phyloP scores from a whole-genome alignment of 2,888 invertebrate species.

The Thera obeliscata region DNA sequence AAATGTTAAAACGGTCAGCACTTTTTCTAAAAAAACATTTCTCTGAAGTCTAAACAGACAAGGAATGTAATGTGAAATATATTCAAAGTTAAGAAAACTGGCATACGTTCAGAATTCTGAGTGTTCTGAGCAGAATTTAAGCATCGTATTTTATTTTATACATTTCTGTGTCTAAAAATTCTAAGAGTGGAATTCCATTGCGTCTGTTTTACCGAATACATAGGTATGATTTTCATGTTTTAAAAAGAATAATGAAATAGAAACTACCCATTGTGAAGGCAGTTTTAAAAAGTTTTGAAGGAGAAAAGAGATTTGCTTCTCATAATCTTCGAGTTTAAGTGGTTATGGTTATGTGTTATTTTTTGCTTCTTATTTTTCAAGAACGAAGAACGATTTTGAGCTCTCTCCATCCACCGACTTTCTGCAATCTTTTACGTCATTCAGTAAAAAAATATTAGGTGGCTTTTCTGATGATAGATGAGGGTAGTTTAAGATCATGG shows the following conservation, averaged over 20 bases:
- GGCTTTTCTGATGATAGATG: too few species aligned
- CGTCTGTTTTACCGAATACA: too few species aligned
- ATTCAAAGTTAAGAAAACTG: slow-evolving; percentile 22
- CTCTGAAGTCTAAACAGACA: neutral
- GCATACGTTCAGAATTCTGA: slow-evolving; percentile 7
- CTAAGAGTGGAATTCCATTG: too few species aligned
- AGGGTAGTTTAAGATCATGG: too few species aligned
- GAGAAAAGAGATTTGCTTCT: slow-evolving; percentile 14
- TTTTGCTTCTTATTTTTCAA: too few species aligned
- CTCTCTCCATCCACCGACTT: too few species aligned
- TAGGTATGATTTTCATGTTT: too few species aligned
- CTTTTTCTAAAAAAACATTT: neutral
- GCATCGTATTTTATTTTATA: slow-evolving; percentile 7
- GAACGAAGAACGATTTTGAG: too few species aligned
- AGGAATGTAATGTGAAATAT: slow-evolving; percentile 10
- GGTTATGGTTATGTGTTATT: slow-evolving; percentile 7
- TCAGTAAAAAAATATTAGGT: too few species aligned
- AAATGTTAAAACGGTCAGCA: too few species aligned
- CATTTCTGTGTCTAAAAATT: slow-evolving; percentile 4
- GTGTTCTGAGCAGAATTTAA: neutral
- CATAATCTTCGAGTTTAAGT: slow-evolving; percentile 7
- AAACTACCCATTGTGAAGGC: slow-evolving; percentile 21
- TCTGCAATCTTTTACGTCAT: too few species aligned
- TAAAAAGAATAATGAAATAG: neutral
- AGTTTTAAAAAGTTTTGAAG: slow-evolving; percentile 17